Conservation (phyloP, 2,888 invertebrate genomes). For the Iselma pallidipennis region DNA sequence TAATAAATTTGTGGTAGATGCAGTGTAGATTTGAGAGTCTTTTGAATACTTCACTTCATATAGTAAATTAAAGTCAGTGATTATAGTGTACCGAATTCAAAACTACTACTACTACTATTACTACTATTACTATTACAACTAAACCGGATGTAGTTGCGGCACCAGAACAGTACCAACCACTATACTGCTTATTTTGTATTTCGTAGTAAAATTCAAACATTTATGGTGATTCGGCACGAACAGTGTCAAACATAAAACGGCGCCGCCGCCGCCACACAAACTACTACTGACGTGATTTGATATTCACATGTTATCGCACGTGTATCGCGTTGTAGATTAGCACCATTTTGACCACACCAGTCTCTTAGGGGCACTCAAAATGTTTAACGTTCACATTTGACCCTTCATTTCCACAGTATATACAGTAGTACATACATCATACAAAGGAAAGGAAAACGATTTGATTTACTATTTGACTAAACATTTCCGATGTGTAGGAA, state of each 20-base stretch:
- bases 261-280: slow-evolving; percentile 13
- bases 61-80: no score
- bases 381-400: slow-evolving; percentile 6
- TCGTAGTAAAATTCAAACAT: slow-evolving; percentile 47
- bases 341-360: slow-evolving; percentile 30
- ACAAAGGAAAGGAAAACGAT: background rate
- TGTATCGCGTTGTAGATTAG: slow-evolving; percentile 35
- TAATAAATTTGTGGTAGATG: no score
- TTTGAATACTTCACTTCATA: no score
- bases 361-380: slow-evolving; percentile 15
- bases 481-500: background rate
- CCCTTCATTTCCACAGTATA: background rate
- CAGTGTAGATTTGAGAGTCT: no score
- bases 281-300: slow-evolving; percentile 31
- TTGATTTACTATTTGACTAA: background rate
- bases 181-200: slow-evolving; percentile 29
- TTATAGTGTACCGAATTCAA: no score
- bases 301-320: slow-evolving; percentile 39
- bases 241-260: slow-evolving; percentile 45
- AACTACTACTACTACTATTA: no score
- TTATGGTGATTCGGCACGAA: slow-evolving; percentile 49
- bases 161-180: background rate
- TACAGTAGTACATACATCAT: background rate
- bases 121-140: background rate
- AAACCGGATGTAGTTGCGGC: background rate